phyloP scores from a whole-genome alignment of 1,140 invertebrate species.

The Druon quercuslanigerum region DNA sequence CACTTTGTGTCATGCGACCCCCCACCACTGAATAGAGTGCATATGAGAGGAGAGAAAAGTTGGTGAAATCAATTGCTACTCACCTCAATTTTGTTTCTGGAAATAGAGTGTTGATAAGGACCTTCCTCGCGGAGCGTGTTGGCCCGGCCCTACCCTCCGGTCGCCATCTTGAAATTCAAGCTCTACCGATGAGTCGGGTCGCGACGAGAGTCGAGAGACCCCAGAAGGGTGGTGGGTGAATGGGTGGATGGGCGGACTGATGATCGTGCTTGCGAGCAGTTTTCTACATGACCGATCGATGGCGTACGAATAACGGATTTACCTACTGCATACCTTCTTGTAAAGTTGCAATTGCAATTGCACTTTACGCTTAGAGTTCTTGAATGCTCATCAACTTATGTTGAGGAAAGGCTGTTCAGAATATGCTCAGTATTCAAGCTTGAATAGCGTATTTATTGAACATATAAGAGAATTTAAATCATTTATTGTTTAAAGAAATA shows the following conservation, averaged over 20 bases:
- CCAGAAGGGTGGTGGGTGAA: conserved; percentile 39
- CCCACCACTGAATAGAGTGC: not conserved
- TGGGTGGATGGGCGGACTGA: conserved; percentile 48
- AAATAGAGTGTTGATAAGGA: conserved; percentile 47
- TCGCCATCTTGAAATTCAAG: conserved; percentile 67
- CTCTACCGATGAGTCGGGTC: conserved; percentile 54
- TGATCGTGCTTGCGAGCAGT: conserved; percentile 36
- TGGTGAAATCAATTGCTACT: conserved; percentile 34
- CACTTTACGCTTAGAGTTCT: not conserved
- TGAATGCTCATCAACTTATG: too few species aligned
- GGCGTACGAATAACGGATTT: conserved; percentile 18
- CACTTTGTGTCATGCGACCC: conserved; percentile 16
- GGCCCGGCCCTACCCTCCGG: conserved; percentile 63
- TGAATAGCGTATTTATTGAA: too few species aligned
- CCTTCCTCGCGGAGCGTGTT: conserved; percentile 57
- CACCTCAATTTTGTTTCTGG: conserved; percentile 38
- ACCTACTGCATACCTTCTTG: conserved; percentile 36
- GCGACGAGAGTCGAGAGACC: conserved; percentile 51
- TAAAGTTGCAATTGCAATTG: conserved; percentile 2
- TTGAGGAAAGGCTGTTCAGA: too few species aligned
- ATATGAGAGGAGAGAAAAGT: not conserved
- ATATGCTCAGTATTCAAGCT: too few species aligned
- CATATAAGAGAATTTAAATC: too few species aligned
- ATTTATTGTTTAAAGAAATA: too few species aligned
- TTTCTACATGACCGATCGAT: conserved; percentile 48